Percentiles rank a stretch among this genome's conserved stretches.
phyloP scores from a whole-genome alignment of 2,888 invertebrate species.

The Drosophila rubida region DNA sequence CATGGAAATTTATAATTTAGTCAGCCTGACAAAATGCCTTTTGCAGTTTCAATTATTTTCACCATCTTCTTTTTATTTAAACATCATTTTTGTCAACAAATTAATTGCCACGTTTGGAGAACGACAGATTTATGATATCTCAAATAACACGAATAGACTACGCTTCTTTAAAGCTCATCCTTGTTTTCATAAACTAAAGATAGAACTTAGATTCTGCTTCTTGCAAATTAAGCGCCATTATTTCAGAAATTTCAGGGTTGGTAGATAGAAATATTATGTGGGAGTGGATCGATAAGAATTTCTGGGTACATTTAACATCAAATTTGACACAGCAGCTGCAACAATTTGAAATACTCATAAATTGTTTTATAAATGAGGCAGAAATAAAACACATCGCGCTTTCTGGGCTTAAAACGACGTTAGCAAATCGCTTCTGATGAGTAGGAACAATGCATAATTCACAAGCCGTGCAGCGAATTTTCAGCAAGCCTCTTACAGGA shows the following conservation, averaged over 20 bases:
- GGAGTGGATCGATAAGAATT: no score
- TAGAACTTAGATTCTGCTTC: no score
- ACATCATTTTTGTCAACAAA: no score
- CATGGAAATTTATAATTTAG: constrained; percentile 77
- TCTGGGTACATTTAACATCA: no score
- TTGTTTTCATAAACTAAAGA: no score
- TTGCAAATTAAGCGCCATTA: no score
- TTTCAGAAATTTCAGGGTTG: no score
- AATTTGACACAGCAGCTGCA: constrained; percentile 72
- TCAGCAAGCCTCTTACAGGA: constrained; percentile 63
- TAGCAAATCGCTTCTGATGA: constrained; percentile 50
- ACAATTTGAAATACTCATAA: constrained; percentile 69
- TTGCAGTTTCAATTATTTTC: constrained; percentile 12
- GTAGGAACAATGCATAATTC: constrained; percentile 79
- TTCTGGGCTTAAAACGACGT: background rate
- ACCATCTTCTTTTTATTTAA: constrained; percentile 5
- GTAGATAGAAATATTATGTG: no score
- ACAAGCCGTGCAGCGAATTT: constrained; percentile 70
- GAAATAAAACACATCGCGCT: constrained; percentile 64
- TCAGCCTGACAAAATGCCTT: constrained; percentile 58
- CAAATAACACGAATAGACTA: no score
- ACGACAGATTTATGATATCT: no score
- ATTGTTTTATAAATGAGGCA: constrained; percentile 81
- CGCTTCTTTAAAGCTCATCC: no score
- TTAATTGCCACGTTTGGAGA: no score